These are phyloP conservation scores for Ctenopoma multispine DNA, from an alignment of 2,797 vertebrate genomes.

Conservation along the genomic window DNA sequence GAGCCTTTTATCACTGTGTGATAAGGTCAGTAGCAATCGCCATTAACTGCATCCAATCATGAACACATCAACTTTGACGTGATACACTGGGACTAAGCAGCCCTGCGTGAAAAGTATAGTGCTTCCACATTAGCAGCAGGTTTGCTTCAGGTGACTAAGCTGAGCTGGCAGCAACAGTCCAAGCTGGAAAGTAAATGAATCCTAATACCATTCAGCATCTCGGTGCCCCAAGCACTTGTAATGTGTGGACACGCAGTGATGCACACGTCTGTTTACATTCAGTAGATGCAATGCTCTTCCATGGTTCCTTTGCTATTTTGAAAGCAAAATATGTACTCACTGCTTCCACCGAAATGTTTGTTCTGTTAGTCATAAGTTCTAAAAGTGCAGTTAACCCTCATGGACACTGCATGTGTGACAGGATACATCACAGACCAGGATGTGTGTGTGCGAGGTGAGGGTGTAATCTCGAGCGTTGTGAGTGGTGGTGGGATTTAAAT, in stretches of 20 bases:
- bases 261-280: not conserved
- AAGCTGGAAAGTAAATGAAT: conserved; percentile 16
- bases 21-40: too few relatives aligned
- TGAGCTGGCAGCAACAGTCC: not conserved
- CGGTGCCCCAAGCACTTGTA: not conserved
- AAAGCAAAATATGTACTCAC: not conserved
- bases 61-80: too few relatives aligned
- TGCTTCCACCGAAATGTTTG: not conserved
- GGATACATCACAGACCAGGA: not conserved
- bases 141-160: conserved; percentile 20
- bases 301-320: not conserved
- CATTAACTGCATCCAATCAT: too few relatives aligned
- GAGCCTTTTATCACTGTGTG: too few relatives aligned
- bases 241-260: not conserved
- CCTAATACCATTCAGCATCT: not conserved
- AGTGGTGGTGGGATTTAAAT: conserved; percentile 38
- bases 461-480: conserved; percentile 4
- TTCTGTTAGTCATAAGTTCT: not conserved
- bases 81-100: not conserved
- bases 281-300: not conserved
- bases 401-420: conserved; percentile 1
- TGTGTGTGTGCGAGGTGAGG: conserved; percentile 5
- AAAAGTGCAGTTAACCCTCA: conserved; percentile 3
- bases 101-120: not conserved
- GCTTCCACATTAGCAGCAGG: not conserved